These are phyloP conservation scores for Aegithalos caudatus DNA, from an alignment of 2,113 vertebrate genomes.

Conservation along the genomic window DNA sequence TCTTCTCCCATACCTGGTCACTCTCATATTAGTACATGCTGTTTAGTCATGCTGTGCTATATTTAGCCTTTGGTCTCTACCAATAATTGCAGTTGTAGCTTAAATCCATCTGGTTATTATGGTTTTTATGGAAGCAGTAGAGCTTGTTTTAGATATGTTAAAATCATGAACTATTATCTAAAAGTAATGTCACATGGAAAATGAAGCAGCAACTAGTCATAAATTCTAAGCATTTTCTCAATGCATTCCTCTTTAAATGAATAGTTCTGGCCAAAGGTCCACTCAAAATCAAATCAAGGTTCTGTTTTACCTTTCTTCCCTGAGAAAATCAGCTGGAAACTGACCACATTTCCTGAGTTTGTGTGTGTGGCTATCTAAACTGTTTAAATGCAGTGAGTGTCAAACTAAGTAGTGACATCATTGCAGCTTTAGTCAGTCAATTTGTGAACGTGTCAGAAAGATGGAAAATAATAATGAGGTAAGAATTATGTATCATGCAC, in stretches of 20 bases:
- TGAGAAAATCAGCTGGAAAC: neutral
- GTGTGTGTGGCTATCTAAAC: neutral
- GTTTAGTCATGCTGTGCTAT: neutral
- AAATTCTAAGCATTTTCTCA: neutral
- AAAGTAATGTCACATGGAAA: neutral
- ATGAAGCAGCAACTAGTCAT: neutral
- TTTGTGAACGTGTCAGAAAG: neutral
- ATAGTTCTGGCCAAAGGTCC: neutral
- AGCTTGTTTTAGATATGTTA: neutral
- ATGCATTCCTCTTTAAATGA: neutral
- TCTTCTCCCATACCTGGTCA: neutral
- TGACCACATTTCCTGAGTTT: neutral
- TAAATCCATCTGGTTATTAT: neutral
- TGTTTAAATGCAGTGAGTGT: neutral
- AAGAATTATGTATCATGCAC: neutral
- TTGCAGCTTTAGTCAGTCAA: neutral
- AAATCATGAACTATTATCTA: neutral
- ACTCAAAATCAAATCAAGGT: neutral
- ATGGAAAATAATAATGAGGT: neutral
- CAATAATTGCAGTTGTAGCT: neutral
- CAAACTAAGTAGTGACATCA: neutral
- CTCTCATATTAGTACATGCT: neutral
- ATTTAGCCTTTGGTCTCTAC: neutral
- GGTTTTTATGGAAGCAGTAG: neutral
- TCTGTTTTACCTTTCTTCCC: neutral